These are phyloP conservation scores for Malthinus seriepunctatus DNA, from an alignment of 2,888 invertebrate genomes.

Conservation along the genomic window DNA sequence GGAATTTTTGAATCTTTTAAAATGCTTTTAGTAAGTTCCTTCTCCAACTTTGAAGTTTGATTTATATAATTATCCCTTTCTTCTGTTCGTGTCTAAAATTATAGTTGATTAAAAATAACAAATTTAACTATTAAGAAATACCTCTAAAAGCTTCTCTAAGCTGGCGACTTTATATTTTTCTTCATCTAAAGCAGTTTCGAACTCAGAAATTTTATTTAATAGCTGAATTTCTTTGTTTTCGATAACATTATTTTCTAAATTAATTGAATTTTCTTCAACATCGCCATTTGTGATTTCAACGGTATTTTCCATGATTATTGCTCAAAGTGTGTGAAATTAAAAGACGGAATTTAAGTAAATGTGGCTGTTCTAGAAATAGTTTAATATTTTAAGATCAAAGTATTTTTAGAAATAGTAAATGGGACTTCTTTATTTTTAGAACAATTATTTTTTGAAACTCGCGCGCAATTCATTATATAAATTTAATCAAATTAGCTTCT, in stretches of 20 bases:
- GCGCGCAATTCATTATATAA: too few species aligned
- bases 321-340: too few species aligned
- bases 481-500: too few species aligned
- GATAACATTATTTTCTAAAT: background rate
- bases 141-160: conserved; percentile 33
- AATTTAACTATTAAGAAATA: conserved; percentile 16
- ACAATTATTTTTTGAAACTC: too few species aligned
- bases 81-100: conserved; percentile 57
- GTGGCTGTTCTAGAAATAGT: background rate
- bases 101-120: background rate
- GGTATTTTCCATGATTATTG: too few species aligned
- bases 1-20: conserved; percentile 42
- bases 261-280: background rate
- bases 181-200: conserved; percentile 9
- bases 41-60: conserved; percentile 43
- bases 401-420: background rate
- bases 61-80: conserved; percentile 54
- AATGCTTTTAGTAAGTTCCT: conserved; percentile 44
- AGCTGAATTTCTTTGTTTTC: conserved; percentile 3
- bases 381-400: background rate
- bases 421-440: too few species aligned
- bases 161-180: conserved; percentile 11
- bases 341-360: too few species aligned
- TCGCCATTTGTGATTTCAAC: too few species aligned
- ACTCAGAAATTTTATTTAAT: conserved; percentile 12